phyloP scores from a whole-genome alignment of 2,888 invertebrate species.

The Tiphia femorata region DNA sequence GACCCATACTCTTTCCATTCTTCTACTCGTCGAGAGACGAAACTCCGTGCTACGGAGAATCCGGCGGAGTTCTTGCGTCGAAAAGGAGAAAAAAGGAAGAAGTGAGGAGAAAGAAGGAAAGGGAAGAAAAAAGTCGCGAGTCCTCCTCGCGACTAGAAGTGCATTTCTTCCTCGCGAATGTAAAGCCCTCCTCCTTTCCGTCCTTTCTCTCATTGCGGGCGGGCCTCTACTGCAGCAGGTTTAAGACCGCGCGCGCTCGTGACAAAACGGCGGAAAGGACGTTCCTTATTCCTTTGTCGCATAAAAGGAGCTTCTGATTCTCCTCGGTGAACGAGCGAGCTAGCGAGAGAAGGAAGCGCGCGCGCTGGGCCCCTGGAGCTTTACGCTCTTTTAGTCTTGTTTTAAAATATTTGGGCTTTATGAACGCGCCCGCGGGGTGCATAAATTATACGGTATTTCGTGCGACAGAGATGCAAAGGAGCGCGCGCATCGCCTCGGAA shows the following conservation, averaged over 20 bases:
- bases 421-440: conserved; percentile 57
- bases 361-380: conserved; percentile 21
- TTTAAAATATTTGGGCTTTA: conserved; percentile 61
- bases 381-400: conserved; percentile 55
- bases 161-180: no score
- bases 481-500: conserved; percentile 28
- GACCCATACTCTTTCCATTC: no score
- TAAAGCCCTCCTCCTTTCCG: no score
- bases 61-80: no score
- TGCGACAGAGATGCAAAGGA: conserved; percentile 27
- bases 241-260: no score
- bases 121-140: no score
- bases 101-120: no score
- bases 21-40: no score
- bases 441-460: conserved; percentile 55
- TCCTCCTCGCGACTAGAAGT: background rate
- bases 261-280: background rate
- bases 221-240: no score
- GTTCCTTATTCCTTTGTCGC: background rate
- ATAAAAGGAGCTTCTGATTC: background rate
- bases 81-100: no score
- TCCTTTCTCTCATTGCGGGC: no score
- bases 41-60: no score
- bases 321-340: background rate
- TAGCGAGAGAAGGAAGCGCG: background rate